Evolutionary conservation across 37 sponge, comb jelly and placozoan species (phyloP).

Genomic region (Bolinopsis microptera): DNA sequence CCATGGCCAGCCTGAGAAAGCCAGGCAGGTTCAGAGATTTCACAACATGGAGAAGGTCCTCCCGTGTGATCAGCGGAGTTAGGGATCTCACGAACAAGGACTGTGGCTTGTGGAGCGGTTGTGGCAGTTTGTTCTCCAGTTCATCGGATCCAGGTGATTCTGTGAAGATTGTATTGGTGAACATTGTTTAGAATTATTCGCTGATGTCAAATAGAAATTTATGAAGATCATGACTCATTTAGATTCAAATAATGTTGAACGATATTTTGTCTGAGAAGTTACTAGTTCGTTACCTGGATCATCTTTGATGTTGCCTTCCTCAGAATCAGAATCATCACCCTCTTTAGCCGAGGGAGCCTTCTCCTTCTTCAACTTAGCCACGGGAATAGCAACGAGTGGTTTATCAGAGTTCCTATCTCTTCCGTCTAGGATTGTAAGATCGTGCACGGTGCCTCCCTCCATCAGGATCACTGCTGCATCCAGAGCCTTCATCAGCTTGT

Average conservation of each 20-base stretch:
- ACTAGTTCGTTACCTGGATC: not conserved
- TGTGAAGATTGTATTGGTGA: too few relatives aligned
- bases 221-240: too few relatives aligned
- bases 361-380: conserved; percentile 62
- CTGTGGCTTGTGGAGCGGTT: conserved; percentile 76
- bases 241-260: too few relatives aligned
- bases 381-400: conserved; percentile 51
- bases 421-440: conserved; percentile 71
- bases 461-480: conserved; percentile 68
- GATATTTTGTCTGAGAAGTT: too few relatives aligned
- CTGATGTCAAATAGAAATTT: too few relatives aligned
- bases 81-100: conserved; percentile 83
- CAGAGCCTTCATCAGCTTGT: conserved; percentile 66
- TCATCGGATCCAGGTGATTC: not conserved
- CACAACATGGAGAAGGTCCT: conserved; percentile 77
- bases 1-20: conserved; percentile 82
- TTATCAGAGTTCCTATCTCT: conserved; percentile 62
- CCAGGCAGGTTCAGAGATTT: conserved; percentile 78
- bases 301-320: conserved; percentile 51
- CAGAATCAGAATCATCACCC: conserved; percentile 11
- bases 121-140: conserved; percentile 63
- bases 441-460: conserved; percentile 74
- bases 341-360: not conserved
- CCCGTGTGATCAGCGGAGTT: conserved; percentile 73
- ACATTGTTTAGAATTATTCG: too few relatives aligned